These are phyloP conservation scores for Agelas oroides DNA, from an alignment of 37 sponge, comb jelly and placozoan species.

Conservation along the genomic window DNA sequence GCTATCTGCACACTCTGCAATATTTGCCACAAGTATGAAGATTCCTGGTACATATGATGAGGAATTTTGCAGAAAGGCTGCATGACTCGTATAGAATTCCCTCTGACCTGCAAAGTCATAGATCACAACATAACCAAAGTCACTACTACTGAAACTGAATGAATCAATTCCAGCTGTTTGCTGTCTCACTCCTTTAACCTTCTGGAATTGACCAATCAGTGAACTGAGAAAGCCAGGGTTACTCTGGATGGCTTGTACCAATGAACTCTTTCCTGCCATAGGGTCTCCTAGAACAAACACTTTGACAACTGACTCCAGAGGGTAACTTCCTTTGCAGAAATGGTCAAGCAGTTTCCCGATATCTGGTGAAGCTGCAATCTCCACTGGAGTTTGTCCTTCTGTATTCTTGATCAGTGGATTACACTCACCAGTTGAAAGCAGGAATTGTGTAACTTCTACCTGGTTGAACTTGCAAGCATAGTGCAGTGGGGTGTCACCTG, in stretches of 20 bases:
- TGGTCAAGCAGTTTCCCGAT: too few relatives aligned
- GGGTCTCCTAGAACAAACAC: conserved; percentile 38
- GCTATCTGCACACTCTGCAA: conserved; percentile 14
- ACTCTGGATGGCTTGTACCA: conserved; percentile 22
- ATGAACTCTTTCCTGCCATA: conserved; percentile 41
- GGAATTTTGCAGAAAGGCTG: conserved; percentile 3
- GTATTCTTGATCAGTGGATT: too few relatives aligned
- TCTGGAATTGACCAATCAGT: not conserved
- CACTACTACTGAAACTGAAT: not conserved
- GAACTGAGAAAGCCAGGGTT: not conserved
- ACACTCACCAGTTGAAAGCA: not conserved
- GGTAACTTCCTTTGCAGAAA: too few relatives aligned
- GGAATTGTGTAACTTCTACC: not conserved
- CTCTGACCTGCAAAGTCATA: conserved; percentile 52
- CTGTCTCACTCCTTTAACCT: not conserved
- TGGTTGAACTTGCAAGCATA: conserved; percentile 16
- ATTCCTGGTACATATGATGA: not conserved
- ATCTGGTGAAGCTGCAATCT: too few relatives aligned
- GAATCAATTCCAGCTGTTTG: conserved; percentile 43
- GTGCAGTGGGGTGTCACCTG: conserved; percentile 29
- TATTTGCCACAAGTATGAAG: conserved; percentile 32
- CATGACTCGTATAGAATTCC: conserved; percentile 36
- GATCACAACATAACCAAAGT: conserved; percentile 31
- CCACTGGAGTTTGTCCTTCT: not conserved
- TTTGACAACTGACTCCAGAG: not conserved